Evolutionary conservation across 1,140 invertebrate genomes (phyloP).

Genomic region (Drosophila grimshawi): DNA sequence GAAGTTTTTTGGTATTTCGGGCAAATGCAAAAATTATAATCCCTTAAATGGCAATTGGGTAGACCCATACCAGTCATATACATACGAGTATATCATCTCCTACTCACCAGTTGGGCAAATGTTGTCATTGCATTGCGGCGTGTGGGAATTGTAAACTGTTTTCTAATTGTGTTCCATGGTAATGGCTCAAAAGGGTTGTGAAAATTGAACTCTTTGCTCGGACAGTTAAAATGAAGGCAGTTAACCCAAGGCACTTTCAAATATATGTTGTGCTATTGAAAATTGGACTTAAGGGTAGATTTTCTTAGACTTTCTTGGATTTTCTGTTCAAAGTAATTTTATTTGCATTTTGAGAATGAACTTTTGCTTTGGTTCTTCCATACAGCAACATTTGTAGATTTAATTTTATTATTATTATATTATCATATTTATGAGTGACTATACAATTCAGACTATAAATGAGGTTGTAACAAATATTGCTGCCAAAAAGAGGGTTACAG

Average conservation of each 20-base stretch:
- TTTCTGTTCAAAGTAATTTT: too few relatives aligned
- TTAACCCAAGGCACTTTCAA: neutral
- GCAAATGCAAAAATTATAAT: slow-evolving; percentile 74
- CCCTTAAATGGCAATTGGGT: slow-evolving; percentile 68
- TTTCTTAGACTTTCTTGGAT: neutral
- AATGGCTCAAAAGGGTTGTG: neutral
- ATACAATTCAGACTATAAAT: too few relatives aligned
- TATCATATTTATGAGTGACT: too few relatives aligned
- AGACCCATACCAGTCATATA: slow-evolving; percentile 3
- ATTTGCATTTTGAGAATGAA: too few relatives aligned
- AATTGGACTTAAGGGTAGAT: neutral
- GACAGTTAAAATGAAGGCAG: neutral
- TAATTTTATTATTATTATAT: too few relatives aligned
- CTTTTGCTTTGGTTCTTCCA: too few relatives aligned
- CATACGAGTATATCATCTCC: too few relatives aligned
- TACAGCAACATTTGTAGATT: too few relatives aligned
- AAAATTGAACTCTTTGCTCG: neutral
- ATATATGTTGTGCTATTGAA: neutral
- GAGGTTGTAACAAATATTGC: too few relatives aligned
- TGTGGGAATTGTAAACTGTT: slow-evolving; percentile 17
- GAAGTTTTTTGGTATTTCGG: slow-evolving; percentile 68
- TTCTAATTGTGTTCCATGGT: slow-evolving; percentile 19
- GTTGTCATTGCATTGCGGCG: slow-evolving; percentile 2
- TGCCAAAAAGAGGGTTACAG: too few relatives aligned
- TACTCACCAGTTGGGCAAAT: slow-evolving; percentile 1